Evolutionary conservation across 2,113 vertebrate genomes (phyloP), one percentile per base, ranked within the genome.

Genomic region (Ptychochromis oligacanthus): DNA sequence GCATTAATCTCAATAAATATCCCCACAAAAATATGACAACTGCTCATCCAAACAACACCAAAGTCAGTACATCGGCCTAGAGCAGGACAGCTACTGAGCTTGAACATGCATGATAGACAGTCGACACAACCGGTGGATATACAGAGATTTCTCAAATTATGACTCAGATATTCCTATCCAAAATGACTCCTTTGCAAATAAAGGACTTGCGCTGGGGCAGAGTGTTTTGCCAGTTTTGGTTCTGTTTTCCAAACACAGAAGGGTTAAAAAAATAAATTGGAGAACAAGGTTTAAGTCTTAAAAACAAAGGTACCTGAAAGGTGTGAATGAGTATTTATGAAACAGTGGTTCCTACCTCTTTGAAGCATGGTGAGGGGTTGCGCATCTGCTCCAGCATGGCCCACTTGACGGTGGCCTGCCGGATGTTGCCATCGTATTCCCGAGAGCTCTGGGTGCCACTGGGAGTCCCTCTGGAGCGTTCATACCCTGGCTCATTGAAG

Each of bases 301-400:
- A 72, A 72, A 52, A 18, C 36, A 36, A 36, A 36, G 36, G 36
- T 6, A 36, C 36, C 36, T 36, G 36, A 36, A 36, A 36, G 8
- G 36, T 36, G 8, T 36, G 36, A 36, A 36, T 36, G 36, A 36
- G 3, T 4, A 15, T 43, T 3, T 24, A 20, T 67, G 62, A 43
- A 24, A 15, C 20, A 49, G 12, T 6, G 1, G 12, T 15, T 58
- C 80, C 20, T 93, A 99, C 98, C 97, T 99, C 98, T 95, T 98
- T 99, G 96, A 99, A 99, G 93, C 98, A 99, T 0, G 98, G 98
- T 0, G 98, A 98, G 22, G 98, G 97, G 84, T 98, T 99, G 91
- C 98, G 95, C 92, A 99, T 97, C 96, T 99, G 98, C 79, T 99
- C 98, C 77, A 99, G 95, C 98, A 99, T 99, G 85, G 98, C 98